Evolutionary conservation across 1,140 invertebrate species (phyloP).

Genomic region (Megalopta genalis): DNA sequence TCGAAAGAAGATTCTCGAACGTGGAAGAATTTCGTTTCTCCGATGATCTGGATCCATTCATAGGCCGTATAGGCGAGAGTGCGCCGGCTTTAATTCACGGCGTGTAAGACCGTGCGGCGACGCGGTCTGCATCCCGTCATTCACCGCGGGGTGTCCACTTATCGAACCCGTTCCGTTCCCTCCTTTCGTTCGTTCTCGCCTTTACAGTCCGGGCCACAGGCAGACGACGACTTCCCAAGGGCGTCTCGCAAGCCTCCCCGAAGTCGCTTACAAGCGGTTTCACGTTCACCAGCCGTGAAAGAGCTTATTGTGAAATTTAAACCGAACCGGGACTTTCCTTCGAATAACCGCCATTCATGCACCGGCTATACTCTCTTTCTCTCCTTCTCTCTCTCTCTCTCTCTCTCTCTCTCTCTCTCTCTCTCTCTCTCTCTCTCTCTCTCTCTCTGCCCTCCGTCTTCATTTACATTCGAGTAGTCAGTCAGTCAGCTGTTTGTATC

Average conservation of each 20-base stretch:
- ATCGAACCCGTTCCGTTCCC: conserved; percentile 47
- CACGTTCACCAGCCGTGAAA: conserved; percentile 45
- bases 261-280: conserved; percentile 48
- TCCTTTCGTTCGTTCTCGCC: conserved; percentile 50
- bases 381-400: too few relatives aligned
- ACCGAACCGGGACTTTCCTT: conserved; percentile 46
- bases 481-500: conserved; percentile 6
- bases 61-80: not conserved
- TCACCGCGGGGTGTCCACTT: conserved; percentile 53
- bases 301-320: conserved; percentile 57
- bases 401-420: too few relatives aligned
- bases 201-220: conserved; percentile 36
- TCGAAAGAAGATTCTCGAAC: conserved; percentile 4
- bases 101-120: not conserved
- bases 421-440: too few relatives aligned
- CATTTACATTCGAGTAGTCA: conserved; percentile 20
- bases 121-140: conserved; percentile 55
- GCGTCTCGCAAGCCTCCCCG: conserved; percentile 32
- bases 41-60: conserved; percentile 52
- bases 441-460: conserved; percentile 34
- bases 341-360: conserved; percentile 49
- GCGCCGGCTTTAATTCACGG: conserved; percentile 50
- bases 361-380: too few relatives aligned
- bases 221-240: conserved; percentile 44
- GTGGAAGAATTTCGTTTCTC: conserved; percentile 25